Base-by-base conservation (phyloP, 2,888 invertebrate genomes). In the Dasypolia templi region DNA sequence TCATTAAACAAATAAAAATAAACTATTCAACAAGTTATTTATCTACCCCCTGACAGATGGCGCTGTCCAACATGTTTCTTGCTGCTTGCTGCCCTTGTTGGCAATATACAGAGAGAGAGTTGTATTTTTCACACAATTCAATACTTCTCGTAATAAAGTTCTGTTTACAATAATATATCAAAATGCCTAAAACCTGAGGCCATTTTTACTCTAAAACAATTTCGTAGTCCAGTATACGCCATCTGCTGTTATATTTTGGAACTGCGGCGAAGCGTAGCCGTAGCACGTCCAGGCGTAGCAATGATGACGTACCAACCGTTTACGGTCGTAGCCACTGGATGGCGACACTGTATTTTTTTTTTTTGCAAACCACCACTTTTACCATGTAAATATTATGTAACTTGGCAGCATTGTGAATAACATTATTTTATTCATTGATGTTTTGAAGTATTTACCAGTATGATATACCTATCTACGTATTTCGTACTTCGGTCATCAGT, bases 211-310 rank as follows among this genome's bases (percentile, higher is more conserved):
- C 51, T 0, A 19, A 5, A 59, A 46, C 3, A 11, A 64, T 29
- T 12, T 39, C 17, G 11, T 46, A 22, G 7, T 71, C 1, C 5
- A 72, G 22, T 26, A 29, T 32, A 35, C 77, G 72, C 77, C 77
- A 77, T 72, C 77, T 77, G n/a, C 17, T 77, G 42, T 61, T 35
- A n/a, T 2, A 65, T 61, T n/a, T 65, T 2, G 19, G 42, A 72
- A 77, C 59, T 35, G 11, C 5, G 46, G 39, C 0, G 22, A 49
- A 26, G 17, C n/a, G 53, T 39, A 35, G 62, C 26, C n/a, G 22
- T 59, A 56, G 29, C 42, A 26, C n/a, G 22, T 22, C 58, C 35
- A 17, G 14, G 65, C 61, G 51, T 65, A 61, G 64, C 29, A n/a
- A n/a, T n/a, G n/a, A 44, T 19, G 12, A 6, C 63, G 64, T 70